A percentile compares a stretch with the other conserved stretches of the same genome.
Evolutionary conservation across 1,140 invertebrate genomes (phyloP).

Genomic region (Oryzaephilus surinamensis): DNA sequence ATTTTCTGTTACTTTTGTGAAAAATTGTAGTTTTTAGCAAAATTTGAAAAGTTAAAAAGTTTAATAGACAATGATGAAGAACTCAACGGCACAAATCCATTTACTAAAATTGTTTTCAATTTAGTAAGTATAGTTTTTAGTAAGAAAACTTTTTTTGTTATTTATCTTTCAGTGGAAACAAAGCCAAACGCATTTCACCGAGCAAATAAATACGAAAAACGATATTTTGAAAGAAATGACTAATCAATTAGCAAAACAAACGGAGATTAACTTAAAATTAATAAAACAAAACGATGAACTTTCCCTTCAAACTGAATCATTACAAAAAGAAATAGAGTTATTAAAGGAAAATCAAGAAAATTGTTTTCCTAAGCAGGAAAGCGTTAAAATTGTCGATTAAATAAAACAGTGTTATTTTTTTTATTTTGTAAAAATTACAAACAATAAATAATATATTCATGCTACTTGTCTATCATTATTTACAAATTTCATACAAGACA

Average conservation of each 20-base stretch:
- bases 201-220: slow-evolving; percentile 5
- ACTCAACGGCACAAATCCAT: not conserved
- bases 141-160: slow-evolving; percentile 3
- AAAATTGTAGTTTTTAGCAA: not conserved
- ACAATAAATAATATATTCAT: slow-evolving; percentile 5
- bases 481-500: slow-evolving; percentile 21
- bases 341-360: slow-evolving; percentile 3
- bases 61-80: not conserved
- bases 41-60: slow-evolving; percentile 1
- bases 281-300: slow-evolving; percentile 7
- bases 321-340: slow-evolving; percentile 3
- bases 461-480: slow-evolving; percentile 7
- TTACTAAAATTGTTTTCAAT: not conserved
- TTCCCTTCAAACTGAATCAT: not conserved
- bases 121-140: not conserved
- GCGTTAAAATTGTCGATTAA: not conserved
- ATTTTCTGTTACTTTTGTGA: not conserved
- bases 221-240: slow-evolving; percentile 4
- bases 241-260: slow-evolving; percentile 5
- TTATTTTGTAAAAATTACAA: not conserved
- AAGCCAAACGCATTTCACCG: slow-evolving; percentile 2
- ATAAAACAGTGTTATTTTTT: not conserved
- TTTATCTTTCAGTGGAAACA: slow-evolving; percentile 11
- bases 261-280: slow-evolving; percentile 10
- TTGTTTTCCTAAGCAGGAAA: not conserved